phyloP scores from a whole-genome alignment of 2,113 vertebrate genomes.

The Hymenochirus boettgeri region DNA sequence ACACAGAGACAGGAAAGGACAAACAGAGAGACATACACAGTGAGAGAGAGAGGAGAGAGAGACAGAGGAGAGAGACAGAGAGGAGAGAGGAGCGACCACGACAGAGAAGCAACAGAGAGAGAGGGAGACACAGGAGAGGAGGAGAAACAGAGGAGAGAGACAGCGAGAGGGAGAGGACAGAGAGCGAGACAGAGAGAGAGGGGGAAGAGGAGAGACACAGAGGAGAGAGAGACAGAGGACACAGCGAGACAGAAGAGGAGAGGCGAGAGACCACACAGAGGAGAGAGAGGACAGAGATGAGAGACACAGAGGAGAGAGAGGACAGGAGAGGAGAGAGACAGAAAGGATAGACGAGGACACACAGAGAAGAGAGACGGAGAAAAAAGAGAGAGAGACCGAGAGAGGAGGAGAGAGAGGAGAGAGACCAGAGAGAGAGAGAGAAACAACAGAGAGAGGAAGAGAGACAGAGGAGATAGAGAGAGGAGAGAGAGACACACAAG shows the following conservation, averaged over 20 bases:
- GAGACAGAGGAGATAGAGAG: too few relatives aligned
- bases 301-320: too few relatives aligned
- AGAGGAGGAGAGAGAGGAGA: background rate
- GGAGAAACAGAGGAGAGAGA: too few relatives aligned
- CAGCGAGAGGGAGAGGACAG: too few relatives aligned
- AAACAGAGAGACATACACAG: background rate
- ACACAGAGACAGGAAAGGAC: background rate
- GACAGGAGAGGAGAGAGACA: too few relatives aligned
- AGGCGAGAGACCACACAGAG: background rate
- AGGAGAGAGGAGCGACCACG: background rate
- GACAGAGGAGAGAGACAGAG: background rate
- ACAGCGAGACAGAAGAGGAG: background rate
- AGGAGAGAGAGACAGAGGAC: too few relatives aligned
- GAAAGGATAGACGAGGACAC: background rate
- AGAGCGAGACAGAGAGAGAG: background rate
- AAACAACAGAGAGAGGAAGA: too few relatives aligned
- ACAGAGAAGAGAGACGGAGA: background rate
- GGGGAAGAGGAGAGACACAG: background rate
- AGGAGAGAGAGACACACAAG: background rate
- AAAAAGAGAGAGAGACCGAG: too few relatives aligned
- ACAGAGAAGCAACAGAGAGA: background rate
- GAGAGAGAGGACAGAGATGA: too few relatives aligned
- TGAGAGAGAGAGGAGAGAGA: background rate
- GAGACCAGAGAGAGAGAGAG: background rate
- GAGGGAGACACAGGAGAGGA: too few relatives aligned